Evolutionary conservation across 2,113 vertebrate species (phyloP).

Genomic region (Indicator indicator): DNA sequence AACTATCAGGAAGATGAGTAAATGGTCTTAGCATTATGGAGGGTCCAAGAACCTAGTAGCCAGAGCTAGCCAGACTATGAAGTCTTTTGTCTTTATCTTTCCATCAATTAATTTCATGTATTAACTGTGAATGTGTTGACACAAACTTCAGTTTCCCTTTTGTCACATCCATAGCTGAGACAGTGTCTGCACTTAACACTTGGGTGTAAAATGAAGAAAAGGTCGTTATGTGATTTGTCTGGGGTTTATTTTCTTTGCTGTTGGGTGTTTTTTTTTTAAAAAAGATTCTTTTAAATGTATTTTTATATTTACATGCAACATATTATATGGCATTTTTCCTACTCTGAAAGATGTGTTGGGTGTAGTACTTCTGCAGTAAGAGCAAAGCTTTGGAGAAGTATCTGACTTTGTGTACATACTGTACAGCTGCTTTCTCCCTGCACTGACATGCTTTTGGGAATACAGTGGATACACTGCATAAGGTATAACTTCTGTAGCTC

Average conservation of each 20-base stretch:
- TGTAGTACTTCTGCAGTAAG: neutral
- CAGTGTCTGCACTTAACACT: neutral
- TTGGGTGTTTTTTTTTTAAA: neutral
- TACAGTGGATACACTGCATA: no score
- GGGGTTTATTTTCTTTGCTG: neutral
- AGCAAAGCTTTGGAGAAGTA: neutral
- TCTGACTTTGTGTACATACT: neutral
- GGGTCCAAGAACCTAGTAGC: neutral
- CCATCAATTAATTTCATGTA: neutral
- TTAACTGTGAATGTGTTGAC: neutral
- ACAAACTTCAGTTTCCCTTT: neutral
- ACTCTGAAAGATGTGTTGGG: neutral
- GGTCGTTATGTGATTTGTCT: neutral
- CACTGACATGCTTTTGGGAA: neutral
- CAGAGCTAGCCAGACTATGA: neutral
- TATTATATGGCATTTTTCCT: neutral
- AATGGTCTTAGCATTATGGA: neutral
- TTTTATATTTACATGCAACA: neutral
- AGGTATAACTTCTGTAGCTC: neutral
- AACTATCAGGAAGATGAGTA: neutral
- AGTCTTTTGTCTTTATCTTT: neutral
- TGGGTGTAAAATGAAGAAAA: neutral
- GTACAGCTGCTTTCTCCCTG: neutral
- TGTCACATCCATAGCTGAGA: neutral
- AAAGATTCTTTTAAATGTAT: neutral